Base-by-base conservation (phyloP, 1,140 invertebrate species). In the Diabrotica undecimpunctata region DNA sequence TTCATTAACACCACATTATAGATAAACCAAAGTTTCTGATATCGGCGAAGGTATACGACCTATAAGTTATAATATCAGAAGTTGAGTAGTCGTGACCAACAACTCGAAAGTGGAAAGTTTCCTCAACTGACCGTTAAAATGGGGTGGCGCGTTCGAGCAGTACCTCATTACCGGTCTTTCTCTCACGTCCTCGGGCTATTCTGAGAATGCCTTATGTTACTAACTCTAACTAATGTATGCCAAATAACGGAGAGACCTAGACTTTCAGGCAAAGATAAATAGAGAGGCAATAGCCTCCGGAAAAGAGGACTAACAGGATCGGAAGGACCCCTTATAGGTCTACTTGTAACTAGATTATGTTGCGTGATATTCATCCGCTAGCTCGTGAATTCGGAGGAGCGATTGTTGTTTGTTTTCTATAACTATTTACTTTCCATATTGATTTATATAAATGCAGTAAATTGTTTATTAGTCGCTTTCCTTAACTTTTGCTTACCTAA, bases 251-350 rank as follows among this genome's bases (percentile, higher is more conserved):
- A 13, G 39, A 12, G 12, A 54, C 9, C 12, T 10, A 50, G 58
- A 38, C 37, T 38, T 60, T 36, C 41, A n/a, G 58, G 67, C 62
- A 60, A 71, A 71, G 70, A 71, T 71, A 71, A 71, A 71, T 71
- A 71, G 68, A 71, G 64, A 65, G 66, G 68, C 67, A 67, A 61
- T 71, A 65, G 70, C 70, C 70, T 52, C 54, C 61, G 70, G 70
- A 69, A 64, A 71, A 58, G 68, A 69, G 41, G 67, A 71, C 70
- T 71, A 71, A 71, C 70, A 69, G 67, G 70, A 71, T 69, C 69
- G 67, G 69, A 71, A 66, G 70, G 68, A 69, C 65, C 65, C 67
- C 54, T 52, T 54, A 35, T n/a, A 65, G 46, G 36, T 12, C 36
- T 60, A 35, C 66, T 70, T 65, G 51, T 71, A 71, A 71, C 70